phyloP scores from a whole-genome alignment of 2,113 vertebrate genomes.

The Neogale vison region DNA sequence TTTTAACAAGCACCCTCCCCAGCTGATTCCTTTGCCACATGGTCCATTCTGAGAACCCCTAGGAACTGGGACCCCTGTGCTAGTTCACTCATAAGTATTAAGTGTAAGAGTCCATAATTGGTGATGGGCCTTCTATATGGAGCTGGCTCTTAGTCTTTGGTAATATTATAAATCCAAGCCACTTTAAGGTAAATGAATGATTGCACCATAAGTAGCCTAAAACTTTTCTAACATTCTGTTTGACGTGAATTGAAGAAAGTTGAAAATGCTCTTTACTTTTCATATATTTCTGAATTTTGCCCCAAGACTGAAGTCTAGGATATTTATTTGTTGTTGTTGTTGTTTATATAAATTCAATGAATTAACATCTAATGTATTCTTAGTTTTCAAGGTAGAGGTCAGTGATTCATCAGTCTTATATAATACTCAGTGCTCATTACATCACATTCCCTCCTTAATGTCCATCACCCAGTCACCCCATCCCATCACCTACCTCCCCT shows the following conservation, averaged over 20 bases:
- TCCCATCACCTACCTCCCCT: no score
- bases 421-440: no score
- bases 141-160: background rate
- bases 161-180: background rate
- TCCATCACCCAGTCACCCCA: no score
- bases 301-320: background rate
- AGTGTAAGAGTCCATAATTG: background rate
- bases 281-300: background rate
- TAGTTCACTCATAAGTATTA: background rate
- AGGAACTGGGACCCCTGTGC: background rate
- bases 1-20: background rate
- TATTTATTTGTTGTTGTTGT: background rate
- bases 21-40: background rate
- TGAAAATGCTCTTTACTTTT: conserved; percentile 36
- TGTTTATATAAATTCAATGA: background rate
- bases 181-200: background rate
- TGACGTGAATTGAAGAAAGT: background rate
- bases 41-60: background rate
- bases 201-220: background rate
- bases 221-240: background rate
- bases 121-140: background rate
- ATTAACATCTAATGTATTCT: background rate
- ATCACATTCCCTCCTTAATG: no score
- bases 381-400: background rate
- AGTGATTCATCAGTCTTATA: background rate